Evolutionary conservation across 2,113 vertebrate genomes (phyloP).

Genomic region (Microcebus ravelobensis): DNA sequence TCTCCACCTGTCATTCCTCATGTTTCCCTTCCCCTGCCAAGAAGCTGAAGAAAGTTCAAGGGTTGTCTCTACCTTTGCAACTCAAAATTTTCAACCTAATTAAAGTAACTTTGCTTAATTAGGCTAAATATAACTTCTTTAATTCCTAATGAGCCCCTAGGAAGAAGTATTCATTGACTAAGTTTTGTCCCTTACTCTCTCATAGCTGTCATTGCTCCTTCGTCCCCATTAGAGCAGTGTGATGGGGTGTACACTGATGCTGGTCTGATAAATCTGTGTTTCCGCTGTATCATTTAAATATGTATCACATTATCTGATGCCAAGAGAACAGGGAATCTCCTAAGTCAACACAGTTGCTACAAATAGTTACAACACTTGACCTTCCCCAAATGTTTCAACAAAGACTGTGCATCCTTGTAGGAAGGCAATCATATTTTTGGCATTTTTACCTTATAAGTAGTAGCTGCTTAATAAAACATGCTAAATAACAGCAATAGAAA

Average conservation of each 20-base stretch:
- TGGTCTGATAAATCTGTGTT: not conserved
- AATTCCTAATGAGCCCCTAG: not conserved
- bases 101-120: not conserved
- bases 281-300: not conserved
- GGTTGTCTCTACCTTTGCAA: not conserved
- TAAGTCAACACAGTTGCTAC: not conserved
- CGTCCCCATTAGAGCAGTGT: not conserved
- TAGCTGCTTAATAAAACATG: not conserved
- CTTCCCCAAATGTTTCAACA: not conserved
- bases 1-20: not conserved
- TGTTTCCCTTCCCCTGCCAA: not conserved
- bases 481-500: not conserved
- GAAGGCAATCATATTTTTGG: not conserved
- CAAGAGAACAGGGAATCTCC: not conserved
- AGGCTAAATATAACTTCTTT: constrained; percentile 8
- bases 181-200: not conserved
- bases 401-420: not conserved
- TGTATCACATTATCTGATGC: not conserved
- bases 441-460: not conserved
- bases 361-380: not conserved
- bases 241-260: not conserved
- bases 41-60: not conserved
- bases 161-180: not conserved
- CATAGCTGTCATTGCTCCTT: not conserved
- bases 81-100: not conserved